Conservation (phyloP, 2,888 invertebrate species). For the Heterodera filipjevi region DNA sequence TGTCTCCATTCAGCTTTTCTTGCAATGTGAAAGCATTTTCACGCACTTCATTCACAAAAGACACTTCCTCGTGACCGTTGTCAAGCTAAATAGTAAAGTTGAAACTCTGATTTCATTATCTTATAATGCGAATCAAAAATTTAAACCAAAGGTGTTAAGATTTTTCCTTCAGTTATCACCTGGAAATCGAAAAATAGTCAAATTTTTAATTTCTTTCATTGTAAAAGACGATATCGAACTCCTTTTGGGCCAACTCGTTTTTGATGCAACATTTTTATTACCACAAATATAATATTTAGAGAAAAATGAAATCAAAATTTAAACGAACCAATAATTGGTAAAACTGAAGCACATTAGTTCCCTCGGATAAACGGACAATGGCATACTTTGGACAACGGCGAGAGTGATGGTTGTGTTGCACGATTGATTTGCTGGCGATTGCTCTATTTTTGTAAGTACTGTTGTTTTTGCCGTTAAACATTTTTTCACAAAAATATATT, state of each 20-base stretch:
- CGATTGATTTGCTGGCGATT: background rate
- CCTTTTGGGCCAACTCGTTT: too few relatives aligned
- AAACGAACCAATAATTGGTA: slow-evolving; percentile 37
- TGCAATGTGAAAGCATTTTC: slow-evolving; percentile 33
- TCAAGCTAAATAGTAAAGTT: slow-evolving; percentile 37
- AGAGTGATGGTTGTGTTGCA: background rate
- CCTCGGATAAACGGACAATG: slow-evolving; percentile 39
- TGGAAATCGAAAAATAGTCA: too few relatives aligned
- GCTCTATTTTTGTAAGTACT: background rate
- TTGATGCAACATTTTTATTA: too few relatives aligned
- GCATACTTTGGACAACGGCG: slow-evolving; percentile 37
- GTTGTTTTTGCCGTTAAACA: background rate
- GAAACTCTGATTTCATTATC: too few relatives aligned
- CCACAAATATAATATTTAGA: too few relatives aligned
- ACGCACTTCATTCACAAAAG: slow-evolving; percentile 47
- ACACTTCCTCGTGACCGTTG: slow-evolving; percentile 46
- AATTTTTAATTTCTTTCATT: too few relatives aligned
- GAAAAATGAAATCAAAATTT: background rate
- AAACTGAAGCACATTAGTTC: slow-evolving; percentile 35
- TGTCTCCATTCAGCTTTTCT: background rate
- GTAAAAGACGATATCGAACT: too few relatives aligned
- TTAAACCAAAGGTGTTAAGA: too few relatives aligned
- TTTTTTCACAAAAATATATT: too few relatives aligned
- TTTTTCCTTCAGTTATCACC: too few relatives aligned
- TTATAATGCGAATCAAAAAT: too few relatives aligned